These are phyloP conservation scores for Trematocara variabile DNA, from an alignment of 2,113 vertebrate genomes.

Conservation along the genomic window DNA sequence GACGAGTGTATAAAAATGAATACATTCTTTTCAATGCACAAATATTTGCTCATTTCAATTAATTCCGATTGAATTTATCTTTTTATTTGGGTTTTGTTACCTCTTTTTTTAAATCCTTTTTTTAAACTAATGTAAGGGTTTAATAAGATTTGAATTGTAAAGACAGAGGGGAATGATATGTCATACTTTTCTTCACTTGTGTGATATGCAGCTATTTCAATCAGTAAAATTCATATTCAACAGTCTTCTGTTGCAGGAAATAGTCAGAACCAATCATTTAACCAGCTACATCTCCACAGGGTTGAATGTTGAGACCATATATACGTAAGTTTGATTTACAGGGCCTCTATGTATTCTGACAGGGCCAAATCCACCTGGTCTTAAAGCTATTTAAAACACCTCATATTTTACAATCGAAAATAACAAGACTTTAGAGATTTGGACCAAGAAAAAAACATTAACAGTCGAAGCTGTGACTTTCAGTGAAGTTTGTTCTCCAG, in stretches of 20 bases:
- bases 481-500: not conserved
- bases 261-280: not conserved
- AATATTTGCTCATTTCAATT: not conserved
- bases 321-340: not conserved
- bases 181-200: not conserved
- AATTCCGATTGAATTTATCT: not conserved
- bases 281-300: not conserved
- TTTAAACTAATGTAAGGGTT: not conserved
- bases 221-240: not conserved
- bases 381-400: not conserved
- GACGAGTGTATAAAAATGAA: fast-evolving
- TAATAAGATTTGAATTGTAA: not conserved
- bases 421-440: not conserved
- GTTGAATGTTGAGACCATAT: not conserved
- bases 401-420: not conserved
- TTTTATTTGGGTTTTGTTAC: not conserved
- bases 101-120: not conserved
- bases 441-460: not conserved
- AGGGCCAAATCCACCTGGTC: not conserved
- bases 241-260: not conserved
- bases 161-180: not conserved
- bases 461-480: not conserved
- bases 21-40: not conserved
- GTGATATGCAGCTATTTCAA: not conserved
- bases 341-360: not conserved